Evolutionary conservation across 1,140 invertebrate genomes (phyloP).

Genomic region (Ctenoplectra terminalis): DNA sequence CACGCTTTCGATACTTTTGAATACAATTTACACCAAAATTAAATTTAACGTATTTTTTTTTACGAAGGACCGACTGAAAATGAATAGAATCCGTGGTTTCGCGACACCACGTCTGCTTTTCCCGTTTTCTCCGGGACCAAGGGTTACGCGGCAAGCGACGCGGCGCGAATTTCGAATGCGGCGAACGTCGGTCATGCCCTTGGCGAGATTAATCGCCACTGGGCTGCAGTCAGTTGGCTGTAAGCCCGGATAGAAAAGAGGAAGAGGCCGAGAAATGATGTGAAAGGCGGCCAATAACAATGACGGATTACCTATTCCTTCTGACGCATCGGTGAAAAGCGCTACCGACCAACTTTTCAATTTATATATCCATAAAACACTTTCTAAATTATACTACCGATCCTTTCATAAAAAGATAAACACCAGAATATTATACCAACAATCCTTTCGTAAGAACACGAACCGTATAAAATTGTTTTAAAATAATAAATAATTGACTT

Average conservation of each 20-base stretch:
- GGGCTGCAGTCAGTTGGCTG: conserved; percentile 70
- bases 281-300: conserved; percentile 50
- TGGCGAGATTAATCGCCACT: conserved; percentile 80
- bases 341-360: background rate
- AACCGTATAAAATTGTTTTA: too few relatives aligned
- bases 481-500: too few relatives aligned
- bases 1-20: too few relatives aligned
- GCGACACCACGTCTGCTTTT: too few relatives aligned
- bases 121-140: conserved; percentile 29
- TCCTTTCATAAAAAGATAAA: background rate
- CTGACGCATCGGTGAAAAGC: conserved; percentile 15
- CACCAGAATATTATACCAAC: too few relatives aligned
- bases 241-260: conserved; percentile 82
- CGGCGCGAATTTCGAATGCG: conserved; percentile 79
- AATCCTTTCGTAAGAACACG: too few relatives aligned
- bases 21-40: too few relatives aligned
- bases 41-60: too few relatives aligned
- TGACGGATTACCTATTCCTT: conserved; percentile 45
- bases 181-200: conserved; percentile 75
- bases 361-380: background rate
- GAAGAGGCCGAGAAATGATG: conserved; percentile 66
- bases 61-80: too few relatives aligned
- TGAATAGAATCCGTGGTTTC: background rate
- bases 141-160: conserved; percentile 44
- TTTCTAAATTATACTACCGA: background rate